These are phyloP conservation scores for Vipera ursinii DNA, from an alignment of 2,797 vertebrate species.

Conservation along the genomic window DNA sequence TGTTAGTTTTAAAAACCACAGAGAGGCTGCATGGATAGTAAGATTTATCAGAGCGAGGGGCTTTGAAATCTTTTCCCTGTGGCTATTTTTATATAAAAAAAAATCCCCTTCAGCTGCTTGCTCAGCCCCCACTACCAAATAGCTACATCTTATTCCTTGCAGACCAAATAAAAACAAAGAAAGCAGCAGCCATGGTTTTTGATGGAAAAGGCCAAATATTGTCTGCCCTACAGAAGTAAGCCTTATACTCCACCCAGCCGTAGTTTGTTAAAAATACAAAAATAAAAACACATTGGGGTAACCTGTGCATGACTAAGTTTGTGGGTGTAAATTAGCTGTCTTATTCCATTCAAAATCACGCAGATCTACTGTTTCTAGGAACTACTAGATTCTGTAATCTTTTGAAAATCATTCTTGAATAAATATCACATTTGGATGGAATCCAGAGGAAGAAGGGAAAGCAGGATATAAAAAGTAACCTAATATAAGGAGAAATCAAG, in stretches of 20 bases:
- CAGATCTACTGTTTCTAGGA: not conserved
- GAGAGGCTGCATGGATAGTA: not conserved
- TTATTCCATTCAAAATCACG: not conserved
- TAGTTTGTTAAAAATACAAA: not conserved
- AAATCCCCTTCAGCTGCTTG: not conserved
- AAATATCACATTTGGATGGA: not conserved
- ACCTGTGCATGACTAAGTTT: not conserved
- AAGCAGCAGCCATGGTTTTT: not conserved
- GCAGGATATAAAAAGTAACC: not conserved
- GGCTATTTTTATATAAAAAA: not conserved
- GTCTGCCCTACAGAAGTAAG: not conserved
- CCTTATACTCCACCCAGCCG: not conserved
- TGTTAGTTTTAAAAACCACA: not conserved
- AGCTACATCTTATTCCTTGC: not conserved
- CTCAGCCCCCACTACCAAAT: not conserved
- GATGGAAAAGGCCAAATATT: not conserved
- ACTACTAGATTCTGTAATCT: not conserved
- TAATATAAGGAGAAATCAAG: not conserved
- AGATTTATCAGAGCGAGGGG: not conserved
- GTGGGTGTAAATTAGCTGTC: not conserved
- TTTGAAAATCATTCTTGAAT: not conserved
- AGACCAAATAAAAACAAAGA: not conserved
- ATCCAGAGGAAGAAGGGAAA: not conserved
- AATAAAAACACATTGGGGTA: not conserved
- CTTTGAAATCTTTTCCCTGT: not conserved